A percentile compares a stretch with the other conserved stretches of the same genome.
These are phyloP conservation scores for Petrocephalus schoutedeni DNA, from an alignment of 2,797 vertebrate species.

Conservation along the genomic window DNA sequence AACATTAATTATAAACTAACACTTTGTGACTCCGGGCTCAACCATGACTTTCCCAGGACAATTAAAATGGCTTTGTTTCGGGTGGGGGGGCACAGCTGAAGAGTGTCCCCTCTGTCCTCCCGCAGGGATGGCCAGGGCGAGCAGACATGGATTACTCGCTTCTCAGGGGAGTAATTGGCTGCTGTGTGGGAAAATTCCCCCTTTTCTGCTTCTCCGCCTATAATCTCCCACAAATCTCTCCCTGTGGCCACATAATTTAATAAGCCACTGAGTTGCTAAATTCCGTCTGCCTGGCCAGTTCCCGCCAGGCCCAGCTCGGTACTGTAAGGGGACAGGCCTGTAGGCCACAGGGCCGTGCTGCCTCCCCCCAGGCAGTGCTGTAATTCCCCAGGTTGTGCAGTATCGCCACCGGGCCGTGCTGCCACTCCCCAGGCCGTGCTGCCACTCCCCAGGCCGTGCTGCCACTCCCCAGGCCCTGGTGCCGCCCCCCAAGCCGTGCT, in stretches of 20 bases:
- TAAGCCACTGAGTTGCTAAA: constrained; percentile 47
- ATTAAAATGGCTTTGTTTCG: constrained; percentile 89
- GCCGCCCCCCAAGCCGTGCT: too few relatives aligned
- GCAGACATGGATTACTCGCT: constrained; percentile 61
- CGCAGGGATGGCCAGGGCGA: constrained; percentile 52
- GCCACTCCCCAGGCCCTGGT: too few relatives aligned
- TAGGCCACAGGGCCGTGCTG: not conserved
- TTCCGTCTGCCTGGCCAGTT: constrained; percentile 51
- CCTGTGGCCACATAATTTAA: constrained; percentile 55
- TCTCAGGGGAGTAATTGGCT: constrained; percentile 63
- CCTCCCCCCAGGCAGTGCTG: too few relatives aligned
- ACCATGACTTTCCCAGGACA: constrained; percentile 91
- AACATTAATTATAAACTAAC: constrained; percentile 87
- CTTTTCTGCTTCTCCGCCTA: constrained; percentile 57
- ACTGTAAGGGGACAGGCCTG: constrained; percentile 10
- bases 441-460: too few relatives aligned
- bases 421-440: too few relatives aligned
- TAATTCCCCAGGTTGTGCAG: not conserved
- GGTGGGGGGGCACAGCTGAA: constrained; percentile 38
- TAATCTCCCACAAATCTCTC: constrained; percentile 66
- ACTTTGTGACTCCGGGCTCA: constrained; percentile 68
- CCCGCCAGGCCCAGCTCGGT: constrained; percentile 45
- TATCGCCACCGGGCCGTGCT: too few relatives aligned
- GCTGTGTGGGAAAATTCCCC: constrained; percentile 70
- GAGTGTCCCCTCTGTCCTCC: constrained; percentile 34